Conservation (phyloP, 64 coral and sea anemone species). For the Trachythela sp. region DNA sequence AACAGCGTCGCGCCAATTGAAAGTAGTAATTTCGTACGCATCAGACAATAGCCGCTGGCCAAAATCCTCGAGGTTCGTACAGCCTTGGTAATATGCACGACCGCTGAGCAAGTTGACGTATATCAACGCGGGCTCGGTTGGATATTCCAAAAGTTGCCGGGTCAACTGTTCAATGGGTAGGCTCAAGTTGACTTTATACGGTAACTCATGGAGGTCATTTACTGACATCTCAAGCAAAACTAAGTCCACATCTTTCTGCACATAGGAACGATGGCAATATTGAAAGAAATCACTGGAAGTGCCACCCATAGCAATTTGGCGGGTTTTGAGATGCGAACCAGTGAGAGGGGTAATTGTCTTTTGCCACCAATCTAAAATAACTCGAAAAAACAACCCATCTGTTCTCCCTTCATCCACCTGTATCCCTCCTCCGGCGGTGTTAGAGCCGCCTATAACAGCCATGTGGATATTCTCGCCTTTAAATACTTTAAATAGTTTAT, state of each 20-base stretch:
- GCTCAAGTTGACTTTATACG: slow-evolving; percentile 4
- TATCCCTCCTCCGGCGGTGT: slow-evolving; percentile 60
- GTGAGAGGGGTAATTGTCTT: slow-evolving; percentile 34
- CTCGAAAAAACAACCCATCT: slow-evolving; percentile 40
- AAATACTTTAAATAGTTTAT: slow-evolving; percentile 40
- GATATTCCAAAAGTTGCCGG: slow-evolving; percentile 43
- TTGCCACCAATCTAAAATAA: slow-evolving; percentile 63
- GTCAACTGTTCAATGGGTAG: slow-evolving; percentile 59
- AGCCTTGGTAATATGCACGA: slow-evolving; percentile 48
- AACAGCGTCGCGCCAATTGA: slow-evolving; percentile 64
- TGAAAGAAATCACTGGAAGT: slow-evolving; percentile 61
- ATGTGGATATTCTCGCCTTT: slow-evolving; percentile 38
- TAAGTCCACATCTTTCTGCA: slow-evolving; percentile 36
- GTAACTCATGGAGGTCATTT: slow-evolving; percentile 17
- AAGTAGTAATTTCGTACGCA: slow-evolving; percentile 55
- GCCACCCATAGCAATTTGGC: slow-evolving; percentile 50
- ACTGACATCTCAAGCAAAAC: slow-evolving; percentile 41
- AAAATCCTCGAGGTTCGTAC: slow-evolving; percentile 72
- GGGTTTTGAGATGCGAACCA: slow-evolving; percentile 37
- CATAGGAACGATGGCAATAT: slow-evolving; percentile 46
- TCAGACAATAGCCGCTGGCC: slow-evolving; percentile 46
- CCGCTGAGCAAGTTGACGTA: slow-evolving; percentile 70
- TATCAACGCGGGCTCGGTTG: slow-evolving; percentile 55
- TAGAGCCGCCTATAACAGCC: slow-evolving; percentile 57
- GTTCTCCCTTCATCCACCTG: slow-evolving; percentile 36